Evolutionary conservation across 2,113 vertebrate genomes (phyloP).

Genomic region (Gasterosteus aculeatus): DNA sequence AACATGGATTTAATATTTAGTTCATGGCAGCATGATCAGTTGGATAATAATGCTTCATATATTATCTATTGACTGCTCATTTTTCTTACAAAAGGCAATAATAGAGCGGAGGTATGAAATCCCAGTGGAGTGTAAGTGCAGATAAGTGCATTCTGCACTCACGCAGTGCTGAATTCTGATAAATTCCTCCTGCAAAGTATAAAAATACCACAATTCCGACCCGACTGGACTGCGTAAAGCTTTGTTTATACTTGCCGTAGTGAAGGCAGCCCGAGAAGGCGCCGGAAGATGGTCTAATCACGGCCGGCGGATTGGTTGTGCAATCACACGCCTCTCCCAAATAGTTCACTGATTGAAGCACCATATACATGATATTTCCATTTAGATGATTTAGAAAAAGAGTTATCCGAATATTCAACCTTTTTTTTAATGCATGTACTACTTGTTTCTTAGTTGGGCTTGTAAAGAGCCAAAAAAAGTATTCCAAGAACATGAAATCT

Average conservation of each 20-base stretch:
- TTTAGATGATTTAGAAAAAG: neutral
- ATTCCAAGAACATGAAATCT: neutral
- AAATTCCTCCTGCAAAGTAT: neutral
- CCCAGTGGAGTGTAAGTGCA: conserved; percentile 12
- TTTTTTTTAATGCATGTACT: neutral
- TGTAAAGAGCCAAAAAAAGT: neutral
- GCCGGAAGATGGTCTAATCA: neutral
- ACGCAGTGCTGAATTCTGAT: conserved; percentile 27
- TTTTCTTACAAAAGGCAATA: conserved; percentile 61
- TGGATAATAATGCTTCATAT: conserved; percentile 55
- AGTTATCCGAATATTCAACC: neutral
- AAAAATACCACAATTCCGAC: neutral
- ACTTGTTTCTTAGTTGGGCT: neutral
- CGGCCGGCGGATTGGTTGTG: neutral
- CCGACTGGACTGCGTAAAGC: neutral
- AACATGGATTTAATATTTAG: conserved; percentile 70
- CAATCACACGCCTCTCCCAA: neutral
- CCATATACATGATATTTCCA: neutral
- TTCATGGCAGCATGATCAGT: conserved; percentile 48
- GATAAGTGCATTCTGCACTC: conserved; percentile 13
- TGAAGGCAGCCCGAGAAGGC: neutral
- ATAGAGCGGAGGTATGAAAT: conserved; percentile 32
- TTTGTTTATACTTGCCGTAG: neutral
- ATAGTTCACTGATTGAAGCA: neutral
- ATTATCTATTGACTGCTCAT: conserved; percentile 58